Evolutionary conservation across 2,888 invertebrate species (phyloP).

Genomic region (Altica lythri): DNA sequence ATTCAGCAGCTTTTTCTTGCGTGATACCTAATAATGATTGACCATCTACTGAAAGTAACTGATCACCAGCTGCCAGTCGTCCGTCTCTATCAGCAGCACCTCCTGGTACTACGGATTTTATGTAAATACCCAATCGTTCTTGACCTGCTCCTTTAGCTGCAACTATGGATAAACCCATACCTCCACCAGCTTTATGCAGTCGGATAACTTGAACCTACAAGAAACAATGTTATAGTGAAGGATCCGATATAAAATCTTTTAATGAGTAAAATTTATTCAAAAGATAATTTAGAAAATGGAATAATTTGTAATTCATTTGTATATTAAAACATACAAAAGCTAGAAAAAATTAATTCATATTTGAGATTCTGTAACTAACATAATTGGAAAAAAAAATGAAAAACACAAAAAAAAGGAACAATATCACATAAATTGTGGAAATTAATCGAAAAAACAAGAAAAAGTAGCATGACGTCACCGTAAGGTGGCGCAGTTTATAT

Average conservation of each 20-base stretch:
- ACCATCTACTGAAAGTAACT: constrained; percentile 94
- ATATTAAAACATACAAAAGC: no score
- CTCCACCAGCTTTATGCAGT: constrained; percentile 91
- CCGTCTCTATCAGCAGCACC: constrained; percentile 94
- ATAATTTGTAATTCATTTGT: no score
- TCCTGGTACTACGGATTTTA: constrained; percentile 96
- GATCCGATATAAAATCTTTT: not conserved
- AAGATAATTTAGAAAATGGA: no score
- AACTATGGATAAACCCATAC: constrained; percentile 98
- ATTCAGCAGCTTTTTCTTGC: constrained; percentile 91
- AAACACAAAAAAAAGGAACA: no score
- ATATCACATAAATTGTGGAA: no score
- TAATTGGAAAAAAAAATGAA: no score
- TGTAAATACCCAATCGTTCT: constrained; percentile 88
- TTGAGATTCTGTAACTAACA: no score
- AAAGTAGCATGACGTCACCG: no score
- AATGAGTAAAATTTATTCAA: no score
- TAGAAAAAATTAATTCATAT: no score
- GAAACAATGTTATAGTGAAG: not conserved
- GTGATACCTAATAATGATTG: constrained; percentile 77
- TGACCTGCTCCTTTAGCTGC: constrained; percentile 78
- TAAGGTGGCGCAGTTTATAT: no score
- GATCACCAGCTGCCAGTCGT: constrained; percentile 94
- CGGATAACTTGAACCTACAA: constrained; percentile 75
- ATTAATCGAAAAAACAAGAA: no score